These are phyloP conservation scores for Spisula solida DNA, from an alignment of 2,888 invertebrate species.

Conservation along the genomic window DNA sequence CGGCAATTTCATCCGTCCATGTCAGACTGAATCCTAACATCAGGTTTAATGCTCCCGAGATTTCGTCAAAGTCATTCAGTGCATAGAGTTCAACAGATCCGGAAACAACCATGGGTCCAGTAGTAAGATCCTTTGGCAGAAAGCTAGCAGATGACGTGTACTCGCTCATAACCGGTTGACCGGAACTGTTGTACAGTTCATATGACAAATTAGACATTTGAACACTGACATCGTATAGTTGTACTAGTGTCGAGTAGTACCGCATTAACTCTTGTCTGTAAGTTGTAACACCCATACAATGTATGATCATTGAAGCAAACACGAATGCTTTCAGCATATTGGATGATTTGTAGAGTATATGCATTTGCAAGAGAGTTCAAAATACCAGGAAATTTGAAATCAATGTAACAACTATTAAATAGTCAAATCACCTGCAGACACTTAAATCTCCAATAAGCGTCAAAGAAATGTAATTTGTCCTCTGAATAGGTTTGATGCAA, in stretches of 20 bases:
- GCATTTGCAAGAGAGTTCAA: neutral
- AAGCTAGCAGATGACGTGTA: neutral
- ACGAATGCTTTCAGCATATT: neutral
- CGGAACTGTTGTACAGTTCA: neutral
- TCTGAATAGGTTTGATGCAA: neutral
- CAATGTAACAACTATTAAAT: neutral
- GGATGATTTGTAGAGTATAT: neutral
- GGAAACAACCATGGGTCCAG: neutral
- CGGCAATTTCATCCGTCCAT: constrained; percentile 53
- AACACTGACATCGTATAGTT: neutral
- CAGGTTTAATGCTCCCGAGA: constrained; percentile 46
- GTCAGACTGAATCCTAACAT: constrained; percentile 39
- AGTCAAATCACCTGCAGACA: neutral
- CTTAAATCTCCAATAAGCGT: neutral
- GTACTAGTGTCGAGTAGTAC: neutral
- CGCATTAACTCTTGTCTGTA: neutral
- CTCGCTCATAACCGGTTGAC: neutral
- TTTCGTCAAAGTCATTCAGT: constrained; percentile 55
- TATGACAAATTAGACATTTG: neutral
- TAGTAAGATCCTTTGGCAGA: neutral
- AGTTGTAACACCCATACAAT: neutral
- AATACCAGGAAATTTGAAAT: neutral
- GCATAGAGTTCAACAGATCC: constrained; percentile 30
- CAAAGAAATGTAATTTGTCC: neutral
- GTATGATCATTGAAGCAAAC: neutral